These are phyloP conservation scores for Agapostemon virescens DNA, from an alignment of 2,888 invertebrate genomes.

Conservation along the genomic window DNA sequence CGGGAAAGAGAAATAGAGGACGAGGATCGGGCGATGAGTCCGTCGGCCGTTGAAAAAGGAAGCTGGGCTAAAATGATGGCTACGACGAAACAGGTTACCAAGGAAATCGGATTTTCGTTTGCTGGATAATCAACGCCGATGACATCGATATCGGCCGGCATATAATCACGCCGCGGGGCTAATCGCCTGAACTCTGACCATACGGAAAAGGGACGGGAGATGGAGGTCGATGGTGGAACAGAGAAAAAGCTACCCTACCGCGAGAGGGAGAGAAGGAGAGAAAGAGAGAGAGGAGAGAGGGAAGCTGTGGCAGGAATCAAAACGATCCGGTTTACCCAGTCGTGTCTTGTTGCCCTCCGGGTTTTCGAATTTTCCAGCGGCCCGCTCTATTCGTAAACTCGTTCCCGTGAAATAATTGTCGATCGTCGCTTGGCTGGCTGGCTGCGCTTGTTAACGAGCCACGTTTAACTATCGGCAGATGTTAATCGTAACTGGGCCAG, in stretches of 20 bases:
- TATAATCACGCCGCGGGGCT: constrained; percentile 64
- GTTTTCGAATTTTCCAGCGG: constrained; percentile 60
- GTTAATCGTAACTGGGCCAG: constrained; percentile 46
- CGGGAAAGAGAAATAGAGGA: constrained; percentile 1
- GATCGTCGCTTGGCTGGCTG: constrained; percentile 47
- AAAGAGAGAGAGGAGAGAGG: not conserved
- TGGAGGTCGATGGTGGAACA: not conserved
- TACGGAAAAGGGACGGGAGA: constrained; percentile 18
- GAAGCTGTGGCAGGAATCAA: constrained; percentile 37
- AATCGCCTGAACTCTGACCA: constrained; percentile 61
- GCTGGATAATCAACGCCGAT: constrained; percentile 68
- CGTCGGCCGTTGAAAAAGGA: not conserved
- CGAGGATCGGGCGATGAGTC: not conserved
- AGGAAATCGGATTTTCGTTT: constrained; percentile 67
- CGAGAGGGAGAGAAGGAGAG: constrained; percentile 6
- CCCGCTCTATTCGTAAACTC: constrained; percentile 60
- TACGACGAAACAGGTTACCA: constrained; percentile 40
- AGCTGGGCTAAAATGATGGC: constrained; percentile 35
- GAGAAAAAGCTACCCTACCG: not conserved
- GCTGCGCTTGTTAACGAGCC: constrained; percentile 51
- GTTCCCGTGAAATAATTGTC: constrained; percentile 59
- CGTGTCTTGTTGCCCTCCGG: constrained; percentile 55
- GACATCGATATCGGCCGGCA: constrained; percentile 66
- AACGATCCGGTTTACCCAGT: constrained; percentile 41
- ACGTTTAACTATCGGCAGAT: constrained; percentile 38